Conservation (phyloP, 2,888 invertebrate species). For the Argyra leucocephala region DNA sequence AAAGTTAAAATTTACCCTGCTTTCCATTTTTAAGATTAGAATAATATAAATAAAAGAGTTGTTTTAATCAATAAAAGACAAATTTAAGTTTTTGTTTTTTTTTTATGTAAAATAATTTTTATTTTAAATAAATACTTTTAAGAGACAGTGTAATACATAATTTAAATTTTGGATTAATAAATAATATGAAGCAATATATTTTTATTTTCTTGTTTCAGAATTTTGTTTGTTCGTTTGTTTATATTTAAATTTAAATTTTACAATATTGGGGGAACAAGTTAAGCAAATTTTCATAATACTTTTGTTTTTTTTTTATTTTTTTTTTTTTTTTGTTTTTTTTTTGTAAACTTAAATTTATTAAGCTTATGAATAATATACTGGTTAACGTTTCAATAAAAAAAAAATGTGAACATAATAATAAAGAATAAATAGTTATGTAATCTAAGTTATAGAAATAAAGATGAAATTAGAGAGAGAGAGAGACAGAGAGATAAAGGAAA, state of each 20-base stretch:
- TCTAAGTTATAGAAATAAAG: no score
- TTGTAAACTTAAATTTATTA: not conserved
- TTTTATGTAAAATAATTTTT: conserved; percentile 2
- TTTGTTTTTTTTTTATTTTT: not conserved
- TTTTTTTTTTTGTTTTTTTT: not conserved
- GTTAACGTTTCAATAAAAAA: conserved; percentile 1
- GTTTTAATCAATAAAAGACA: not conserved
- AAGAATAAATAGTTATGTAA: no score
- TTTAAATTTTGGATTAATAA: conserved; percentile 2
- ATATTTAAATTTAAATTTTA: not conserved
- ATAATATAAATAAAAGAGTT: no score
- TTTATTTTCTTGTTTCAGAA: not conserved
- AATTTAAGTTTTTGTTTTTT: not conserved
- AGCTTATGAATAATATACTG: conserved; percentile 6
- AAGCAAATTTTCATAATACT: conserved; percentile 2
- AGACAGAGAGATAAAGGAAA: no score
- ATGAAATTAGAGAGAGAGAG: no score
- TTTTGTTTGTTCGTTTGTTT: not conserved
- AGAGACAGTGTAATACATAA: conserved; percentile 6
- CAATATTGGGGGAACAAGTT: not conserved
- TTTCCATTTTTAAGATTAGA: no score
- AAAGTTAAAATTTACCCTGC: no score
- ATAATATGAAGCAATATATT: conserved; percentile 3
- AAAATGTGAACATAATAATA: no score
- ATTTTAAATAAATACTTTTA: conserved; percentile 6